These are phyloP conservation scores for Rattus norvegicus DNA, from an alignment of 2,113 vertebrate genomes.

Conservation along the genomic window GRCr8 NC_086023.1:59904001-59904500, in stretches of 20 bases:
- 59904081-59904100: conserved; percentile 37
- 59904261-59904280: conserved; percentile 72
- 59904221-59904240: conserved; percentile 32
- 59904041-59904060: neutral
- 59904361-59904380: conserved; percentile 83
- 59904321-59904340: conserved; percentile 87
- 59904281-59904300: neutral
- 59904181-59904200: neutral
- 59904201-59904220: neutral
- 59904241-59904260: conserved; percentile 48
- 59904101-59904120: conserved; percentile 48
- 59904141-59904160: neutral
- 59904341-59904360: conserved; percentile 59
- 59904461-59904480: conserved; percentile 89
- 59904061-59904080: conserved; percentile 49
- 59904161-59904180: neutral
- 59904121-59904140: conserved; percentile 18
- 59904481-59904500: conserved; percentile 93
- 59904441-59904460: conserved; percentile 92
- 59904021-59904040: conserved; percentile 68
- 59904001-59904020: conserved; percentile 44
- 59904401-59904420: conserved; percentile 81
- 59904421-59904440: conserved; percentile 83
- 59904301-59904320: conserved; percentile 63
- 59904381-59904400: conserved; percentile 75